phyloP scores from a whole-genome alignment of 2,113 vertebrate genomes.

The Lycaon pictus region DNA sequence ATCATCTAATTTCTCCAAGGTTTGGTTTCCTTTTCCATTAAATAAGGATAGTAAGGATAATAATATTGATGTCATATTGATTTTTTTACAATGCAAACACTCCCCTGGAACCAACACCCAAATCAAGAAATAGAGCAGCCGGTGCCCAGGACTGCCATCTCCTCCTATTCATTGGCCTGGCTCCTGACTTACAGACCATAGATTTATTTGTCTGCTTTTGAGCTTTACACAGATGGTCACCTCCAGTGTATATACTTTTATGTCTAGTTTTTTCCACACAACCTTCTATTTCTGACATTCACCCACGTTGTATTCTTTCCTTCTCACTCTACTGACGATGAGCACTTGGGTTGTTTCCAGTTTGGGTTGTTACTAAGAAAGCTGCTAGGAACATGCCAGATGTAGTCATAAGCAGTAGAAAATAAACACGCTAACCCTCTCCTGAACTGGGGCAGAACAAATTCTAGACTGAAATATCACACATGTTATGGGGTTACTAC shows the following conservation, averaged over 20 bases:
- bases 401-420: background rate
- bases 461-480: background rate
- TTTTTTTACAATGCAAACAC: background rate
- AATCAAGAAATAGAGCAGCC: background rate
- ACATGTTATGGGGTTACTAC: background rate
- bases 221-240: background rate
- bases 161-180: background rate
- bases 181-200: background rate
- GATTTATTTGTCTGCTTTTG: background rate
- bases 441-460: background rate
- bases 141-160: accelerated
- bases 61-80: background rate
- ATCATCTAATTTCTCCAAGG: background rate
- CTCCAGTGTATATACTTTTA: background rate
- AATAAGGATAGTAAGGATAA: background rate
- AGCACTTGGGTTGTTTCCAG: background rate
- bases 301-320: background rate
- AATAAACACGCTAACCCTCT: background rate
- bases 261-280: background rate
- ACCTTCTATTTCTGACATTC: background rate
- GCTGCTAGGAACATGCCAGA: background rate
- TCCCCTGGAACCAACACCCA: background rate
- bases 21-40: background rate
- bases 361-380: background rate
- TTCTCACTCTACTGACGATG: background rate